phyloP scores from a whole-genome alignment of 2,888 invertebrate genomes.

The Poecilus cupreus region DNA sequence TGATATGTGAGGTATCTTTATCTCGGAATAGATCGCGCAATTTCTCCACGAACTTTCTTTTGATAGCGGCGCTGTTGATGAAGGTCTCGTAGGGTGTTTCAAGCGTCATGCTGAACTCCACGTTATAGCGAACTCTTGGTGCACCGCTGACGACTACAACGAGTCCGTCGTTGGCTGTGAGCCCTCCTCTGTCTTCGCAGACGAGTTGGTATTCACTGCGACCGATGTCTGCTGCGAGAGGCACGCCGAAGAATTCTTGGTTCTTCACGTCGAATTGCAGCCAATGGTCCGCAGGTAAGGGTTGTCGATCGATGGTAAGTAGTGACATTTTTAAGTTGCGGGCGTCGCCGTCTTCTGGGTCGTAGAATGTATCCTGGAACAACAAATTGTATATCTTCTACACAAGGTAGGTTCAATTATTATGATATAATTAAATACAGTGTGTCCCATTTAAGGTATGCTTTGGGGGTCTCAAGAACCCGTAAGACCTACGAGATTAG shows the following conservation, averaged over 20 bases:
- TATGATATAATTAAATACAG: no score
- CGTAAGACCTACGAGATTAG: no score
- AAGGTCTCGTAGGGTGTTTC: conserved; percentile 82
- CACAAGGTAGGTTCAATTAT: no score
- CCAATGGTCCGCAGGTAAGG: conserved; percentile 84
- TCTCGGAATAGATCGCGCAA: conserved; percentile 87
- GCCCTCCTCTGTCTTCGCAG: conserved; percentile 83
- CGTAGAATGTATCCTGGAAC: conserved; percentile 89
- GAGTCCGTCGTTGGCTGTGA: conserved; percentile 86
- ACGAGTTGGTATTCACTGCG: conserved; percentile 86
- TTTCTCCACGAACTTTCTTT: conserved; percentile 88
- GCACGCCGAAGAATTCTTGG: conserved; percentile 92
- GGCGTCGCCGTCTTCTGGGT: conserved; percentile 88
- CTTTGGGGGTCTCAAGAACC: no score
- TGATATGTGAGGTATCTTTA: conserved; percentile 81
- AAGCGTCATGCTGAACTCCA: conserved; percentile 88
- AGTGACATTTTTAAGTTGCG: conserved; percentile 83
- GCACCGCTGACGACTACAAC: conserved; percentile 84
- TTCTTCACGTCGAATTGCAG: conserved; percentile 91
- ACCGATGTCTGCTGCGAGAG: conserved; percentile 82
- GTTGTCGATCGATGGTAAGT: conserved; percentile 82
- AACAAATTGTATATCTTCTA: not conserved
- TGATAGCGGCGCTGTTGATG: conserved; percentile 81
- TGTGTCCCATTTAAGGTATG: no score
- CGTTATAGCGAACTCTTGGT: conserved; percentile 79